Evolutionary conservation across 1,140 invertebrate species (phyloP), one percentile per base, ranked within the genome.

Genomic region (Macrocentrus cingulum): DNA sequence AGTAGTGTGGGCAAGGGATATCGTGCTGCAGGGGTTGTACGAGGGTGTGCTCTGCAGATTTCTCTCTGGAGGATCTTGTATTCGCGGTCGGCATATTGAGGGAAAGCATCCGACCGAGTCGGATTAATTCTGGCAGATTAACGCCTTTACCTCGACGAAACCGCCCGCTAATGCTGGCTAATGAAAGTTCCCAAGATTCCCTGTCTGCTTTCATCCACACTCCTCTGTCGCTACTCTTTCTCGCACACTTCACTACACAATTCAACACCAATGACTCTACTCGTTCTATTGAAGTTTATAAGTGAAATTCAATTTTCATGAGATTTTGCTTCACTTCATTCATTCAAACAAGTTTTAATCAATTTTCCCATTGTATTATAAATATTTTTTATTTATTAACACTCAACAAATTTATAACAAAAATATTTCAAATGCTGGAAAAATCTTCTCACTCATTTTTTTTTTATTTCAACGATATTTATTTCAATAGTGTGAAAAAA

Each of bases 41-140:
- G 48, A 44, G 56, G 56, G 39, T 51, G 45, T 42, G 16, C 39
- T 51, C 36, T 51, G 16, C 20, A 41, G 34, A 51, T 51, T n/a
- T n/a, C n/a, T 18, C 29, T 42, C 50, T 41, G 36, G 39, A 41
- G 23, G 22, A 49, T 58, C 37, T 58, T 9, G 15, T 34, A 46
- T 25, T 59, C 39, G 50, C 25, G 39, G 56, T 49, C 25, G 57
- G 57, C 57, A 62, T 65, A 65, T 65, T 65, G 63, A 65, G 57
- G 54, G 39, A 62, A 65, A 60, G 63, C 60, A 65, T 59, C 60
- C 56, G 32, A 62, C 60, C 54, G 46, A 62, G 60, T 54, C 56
- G 51, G 60, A 65, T 65, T 65, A 65, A 62, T 65, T 65, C 60
- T 62, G 60, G 50, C 60, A 62, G 63, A 65, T 65, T 62, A 65